phyloP scores from a whole-genome alignment of 2,113 vertebrate genomes.

The Strix aluco region DNA sequence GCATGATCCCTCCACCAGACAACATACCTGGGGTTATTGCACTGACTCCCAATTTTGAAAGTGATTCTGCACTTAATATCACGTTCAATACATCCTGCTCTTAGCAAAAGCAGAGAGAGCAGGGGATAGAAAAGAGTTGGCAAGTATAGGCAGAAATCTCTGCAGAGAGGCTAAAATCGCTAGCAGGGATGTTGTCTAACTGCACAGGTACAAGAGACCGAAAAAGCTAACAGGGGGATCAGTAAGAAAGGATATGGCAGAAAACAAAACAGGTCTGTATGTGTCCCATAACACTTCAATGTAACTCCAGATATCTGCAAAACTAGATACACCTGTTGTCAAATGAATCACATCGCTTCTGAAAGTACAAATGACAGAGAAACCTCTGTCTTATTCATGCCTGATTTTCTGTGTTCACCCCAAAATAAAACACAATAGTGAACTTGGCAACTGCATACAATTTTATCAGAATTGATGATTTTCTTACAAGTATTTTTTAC shows the following conservation, averaged over 20 bases:
- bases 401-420: rapidly evolving
- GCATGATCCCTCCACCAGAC: background rate
- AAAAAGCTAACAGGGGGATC: background rate
- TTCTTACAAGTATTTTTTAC: background rate
- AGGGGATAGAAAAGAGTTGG: background rate
- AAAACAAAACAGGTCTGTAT: background rate
- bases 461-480: background rate
- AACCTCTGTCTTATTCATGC: background rate
- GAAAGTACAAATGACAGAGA: background rate
- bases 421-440: background rate
- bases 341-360: background rate
- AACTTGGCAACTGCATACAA: background rate
- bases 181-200: background rate
- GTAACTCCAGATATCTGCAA: background rate
- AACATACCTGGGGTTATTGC: background rate
- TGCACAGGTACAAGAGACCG: background rate
- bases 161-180: background rate
- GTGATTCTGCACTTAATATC: background rate
- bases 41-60: background rate
- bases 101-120: background rate
- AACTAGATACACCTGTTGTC: background rate
- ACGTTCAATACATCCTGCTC: background rate
- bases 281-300: background rate
- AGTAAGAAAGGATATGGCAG: background rate
- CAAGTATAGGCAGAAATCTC: background rate